phyloP scores from a whole-genome alignment of 2,113 vertebrate genomes.

The Ptilonorhynchus violaceus region DNA sequence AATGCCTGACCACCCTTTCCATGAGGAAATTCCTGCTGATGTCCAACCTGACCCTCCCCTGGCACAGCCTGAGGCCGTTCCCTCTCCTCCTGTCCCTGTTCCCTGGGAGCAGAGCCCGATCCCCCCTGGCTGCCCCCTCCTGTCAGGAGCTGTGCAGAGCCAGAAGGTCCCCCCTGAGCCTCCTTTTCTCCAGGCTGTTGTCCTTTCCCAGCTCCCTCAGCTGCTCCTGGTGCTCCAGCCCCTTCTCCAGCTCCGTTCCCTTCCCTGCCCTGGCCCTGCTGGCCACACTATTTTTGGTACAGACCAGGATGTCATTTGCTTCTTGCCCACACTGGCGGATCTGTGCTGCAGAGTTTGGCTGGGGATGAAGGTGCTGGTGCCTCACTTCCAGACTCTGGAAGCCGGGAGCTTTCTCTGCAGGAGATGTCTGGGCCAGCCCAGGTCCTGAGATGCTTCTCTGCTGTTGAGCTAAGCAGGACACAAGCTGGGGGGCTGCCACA shows the following conservation, averaged over 20 bases:
- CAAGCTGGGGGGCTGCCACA: neutral
- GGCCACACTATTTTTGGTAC: neutral
- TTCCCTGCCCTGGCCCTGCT: neutral
- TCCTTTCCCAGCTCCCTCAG: neutral
- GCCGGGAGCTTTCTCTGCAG: neutral
- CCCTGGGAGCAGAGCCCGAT: neutral
- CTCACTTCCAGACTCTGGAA: neutral
- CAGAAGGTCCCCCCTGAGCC: neutral
- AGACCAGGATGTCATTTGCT: neutral
- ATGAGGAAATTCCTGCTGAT: neutral
- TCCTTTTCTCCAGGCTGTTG: neutral
- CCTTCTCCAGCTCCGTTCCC: neutral
- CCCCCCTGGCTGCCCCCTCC: neutral
- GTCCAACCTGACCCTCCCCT: neutral
- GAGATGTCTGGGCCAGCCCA: neutral
- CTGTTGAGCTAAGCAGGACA: neutral
- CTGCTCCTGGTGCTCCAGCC: rapidly evolving
- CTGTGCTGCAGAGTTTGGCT: neutral
- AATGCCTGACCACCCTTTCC: neutral
- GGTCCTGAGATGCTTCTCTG: neutral
- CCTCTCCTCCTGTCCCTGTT: neutral
- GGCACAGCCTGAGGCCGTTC: neutral
- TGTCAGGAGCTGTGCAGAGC: neutral
- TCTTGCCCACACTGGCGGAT: neutral
- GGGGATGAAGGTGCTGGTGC: neutral